These are phyloP conservation scores for Nudaria mundana DNA, from an alignment of 2,888 invertebrate species.

Conservation along the genomic window DNA sequence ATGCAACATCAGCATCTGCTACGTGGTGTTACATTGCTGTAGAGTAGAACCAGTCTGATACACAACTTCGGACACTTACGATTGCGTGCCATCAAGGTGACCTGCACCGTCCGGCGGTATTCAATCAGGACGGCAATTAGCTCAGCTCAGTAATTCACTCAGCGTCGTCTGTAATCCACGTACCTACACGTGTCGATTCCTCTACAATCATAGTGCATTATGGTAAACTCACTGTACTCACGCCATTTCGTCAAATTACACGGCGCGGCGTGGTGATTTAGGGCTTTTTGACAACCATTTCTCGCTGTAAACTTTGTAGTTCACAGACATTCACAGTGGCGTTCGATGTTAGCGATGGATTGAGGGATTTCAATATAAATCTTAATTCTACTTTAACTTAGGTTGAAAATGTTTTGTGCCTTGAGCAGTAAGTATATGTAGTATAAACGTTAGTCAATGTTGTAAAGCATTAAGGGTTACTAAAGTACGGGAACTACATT, in stretches of 20 bases:
- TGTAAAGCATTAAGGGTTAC: too few relatives aligned
- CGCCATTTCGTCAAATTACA: slow-evolving; percentile 24
- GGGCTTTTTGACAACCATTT: slow-evolving; percentile 2
- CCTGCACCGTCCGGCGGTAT: slow-evolving; percentile 15
- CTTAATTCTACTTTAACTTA: too few relatives aligned
- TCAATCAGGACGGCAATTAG: slow-evolving; percentile 20
- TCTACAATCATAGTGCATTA: slow-evolving; percentile 24
- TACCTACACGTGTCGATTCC: slow-evolving; percentile 25
- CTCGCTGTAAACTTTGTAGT: not conserved
- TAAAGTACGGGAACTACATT: too few relatives aligned
- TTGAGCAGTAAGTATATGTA: too few relatives aligned
- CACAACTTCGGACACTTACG: not conserved
- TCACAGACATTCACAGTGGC: not conserved
- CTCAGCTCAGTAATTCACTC: slow-evolving; percentile 27
- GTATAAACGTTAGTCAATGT: too few relatives aligned
- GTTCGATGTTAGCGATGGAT: not conserved
- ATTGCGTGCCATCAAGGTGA: slow-evolving; percentile 11
- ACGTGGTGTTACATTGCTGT: too few relatives aligned
- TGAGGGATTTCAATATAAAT: too few relatives aligned
- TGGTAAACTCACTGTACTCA: slow-evolving; percentile 19
- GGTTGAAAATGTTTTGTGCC: too few relatives aligned
- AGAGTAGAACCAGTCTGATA: not conserved
- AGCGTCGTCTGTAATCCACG: not conserved
- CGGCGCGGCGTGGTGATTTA: not conserved
- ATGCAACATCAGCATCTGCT: too few relatives aligned